Evolutionary conservation across 2,797 vertebrate genomes (phyloP), one percentile per base, ranked within the genome.

Genomic region (Enoplosus armatus): DNA sequence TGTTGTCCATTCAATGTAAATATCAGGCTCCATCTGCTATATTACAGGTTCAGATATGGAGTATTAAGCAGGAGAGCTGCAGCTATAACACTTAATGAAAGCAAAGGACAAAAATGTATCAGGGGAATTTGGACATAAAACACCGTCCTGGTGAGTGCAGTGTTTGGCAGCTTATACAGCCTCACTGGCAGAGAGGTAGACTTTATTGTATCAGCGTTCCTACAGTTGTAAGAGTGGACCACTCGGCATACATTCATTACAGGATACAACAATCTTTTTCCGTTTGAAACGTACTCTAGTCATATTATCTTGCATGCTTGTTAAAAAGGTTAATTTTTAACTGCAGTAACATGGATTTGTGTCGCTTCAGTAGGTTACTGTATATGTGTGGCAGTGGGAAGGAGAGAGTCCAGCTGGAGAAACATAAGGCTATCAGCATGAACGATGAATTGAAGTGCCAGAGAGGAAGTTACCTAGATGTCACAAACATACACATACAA

Each of bases 361-460:
- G 47, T 81, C 33, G 59, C 87, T 82, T 89, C 85, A 79, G 85
- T 84, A 70, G 64, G 82, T 91, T 68, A 68, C 59, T 88, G 75
- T 89, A 76, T 89, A 78, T 84, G 78, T 92, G 87, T 80, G 77
- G 80, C 85, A 78, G 71, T 86, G 87, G 84, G 87, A 86, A 77
- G 56, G 75, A 80, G 76, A 69, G 88, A 55, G 92, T 94, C 93
- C 95, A 96, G 94, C 94, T 95, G 94, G 95, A 91, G 91, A 88
- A 89, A 85, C 95, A 95, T 94, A 95, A 94, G 95, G 95, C 91
- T 74, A 93, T 50, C 95, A 94, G 95, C 94, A 68, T 93, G 95
- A 91, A 85, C 87, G 73, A 70, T 77, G 82, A 59, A 83, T 83
- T 84, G 58, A 26, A 80, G 77, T 90, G 92, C 93, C 92, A 93